phyloP scores from a whole-genome alignment of 2,113 vertebrate species.

The Orientallactaga bullata region DNA sequence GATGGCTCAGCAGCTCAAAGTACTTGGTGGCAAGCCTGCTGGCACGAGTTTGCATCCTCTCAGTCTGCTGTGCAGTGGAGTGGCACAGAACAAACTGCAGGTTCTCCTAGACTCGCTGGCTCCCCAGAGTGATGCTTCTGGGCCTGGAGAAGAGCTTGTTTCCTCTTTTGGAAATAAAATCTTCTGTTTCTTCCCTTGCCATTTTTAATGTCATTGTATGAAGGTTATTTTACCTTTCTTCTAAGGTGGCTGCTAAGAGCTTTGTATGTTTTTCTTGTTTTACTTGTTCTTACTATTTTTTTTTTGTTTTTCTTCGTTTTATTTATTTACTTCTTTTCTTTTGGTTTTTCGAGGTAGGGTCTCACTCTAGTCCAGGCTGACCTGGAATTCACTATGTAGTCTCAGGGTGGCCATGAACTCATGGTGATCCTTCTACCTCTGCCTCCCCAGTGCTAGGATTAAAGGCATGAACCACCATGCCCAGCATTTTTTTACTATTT shows the following conservation, averaged over 20 bases:
- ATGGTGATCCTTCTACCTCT: too few relatives aligned
- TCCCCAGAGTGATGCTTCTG: background rate
- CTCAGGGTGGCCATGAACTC: too few relatives aligned
- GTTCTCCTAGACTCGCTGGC: background rate
- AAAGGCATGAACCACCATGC: too few relatives aligned
- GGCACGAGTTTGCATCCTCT: background rate
- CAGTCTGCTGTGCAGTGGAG: background rate
- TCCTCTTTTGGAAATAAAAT: background rate
- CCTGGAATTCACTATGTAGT: too few relatives aligned
- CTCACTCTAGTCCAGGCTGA: too few relatives aligned
- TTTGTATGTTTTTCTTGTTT: background rate
- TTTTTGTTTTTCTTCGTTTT: background rate
- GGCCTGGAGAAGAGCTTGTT: background rate
- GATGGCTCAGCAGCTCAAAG: background rate
- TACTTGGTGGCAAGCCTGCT: background rate
- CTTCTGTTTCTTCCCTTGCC: background rate
- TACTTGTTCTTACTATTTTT: background rate
- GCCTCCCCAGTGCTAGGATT: too few relatives aligned
- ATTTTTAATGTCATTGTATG: background rate
- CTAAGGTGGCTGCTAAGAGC: background rate
- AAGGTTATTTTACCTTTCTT: background rate
- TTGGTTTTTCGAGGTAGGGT: too few relatives aligned
- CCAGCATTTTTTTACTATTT: too few relatives aligned
- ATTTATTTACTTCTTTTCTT: too few relatives aligned
- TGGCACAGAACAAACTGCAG: background rate